Evolutionary conservation across 1,140 invertebrate species (phyloP).

Genomic region (Cyphomyrmex costatus): DNA sequence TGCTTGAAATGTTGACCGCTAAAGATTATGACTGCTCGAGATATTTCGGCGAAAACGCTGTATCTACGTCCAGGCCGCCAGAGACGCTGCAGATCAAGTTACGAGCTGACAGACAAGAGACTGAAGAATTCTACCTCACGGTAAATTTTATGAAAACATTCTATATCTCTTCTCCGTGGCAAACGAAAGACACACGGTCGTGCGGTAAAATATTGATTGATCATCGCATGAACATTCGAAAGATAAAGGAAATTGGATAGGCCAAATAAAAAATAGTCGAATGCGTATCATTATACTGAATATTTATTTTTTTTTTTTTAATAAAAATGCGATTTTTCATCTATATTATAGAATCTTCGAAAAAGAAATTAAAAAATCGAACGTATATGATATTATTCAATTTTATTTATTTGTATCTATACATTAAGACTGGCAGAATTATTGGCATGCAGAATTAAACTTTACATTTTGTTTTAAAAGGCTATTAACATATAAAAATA

Average conservation of each 20-base stretch:
- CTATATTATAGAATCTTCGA: background rate
- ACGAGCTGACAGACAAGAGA: constrained; percentile 93
- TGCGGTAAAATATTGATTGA: constrained; percentile 51
- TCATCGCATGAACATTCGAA: constrained; percentile 28
- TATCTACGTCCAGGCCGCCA: constrained; percentile 88
- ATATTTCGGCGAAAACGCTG: constrained; percentile 90
- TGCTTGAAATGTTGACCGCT: constrained; percentile 93
- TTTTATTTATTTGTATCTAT: background rate
- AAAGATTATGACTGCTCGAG: constrained; percentile 93
- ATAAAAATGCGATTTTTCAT: background rate
- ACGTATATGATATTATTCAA: background rate
- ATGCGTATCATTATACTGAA: no score
- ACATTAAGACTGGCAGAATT: background rate
- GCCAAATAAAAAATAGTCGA: background rate
- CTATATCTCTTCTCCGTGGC: no score
- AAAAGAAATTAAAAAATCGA: background rate
- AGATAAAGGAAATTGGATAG: constrained; percentile 9
- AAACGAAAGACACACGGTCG: background rate
- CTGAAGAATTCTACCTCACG: constrained; percentile 95
- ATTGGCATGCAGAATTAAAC: background rate
- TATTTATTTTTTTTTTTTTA: constrained; percentile 1
- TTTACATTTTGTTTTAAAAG: background rate
- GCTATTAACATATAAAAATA: background rate
- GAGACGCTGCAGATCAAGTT: constrained; percentile 91
- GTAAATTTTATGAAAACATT: constrained; percentile 87